These are phyloP conservation scores for Umimayanthus kanabou DNA, from an alignment of 92 coral and sea anemone genomes.

Conservation along the genomic window DNA sequence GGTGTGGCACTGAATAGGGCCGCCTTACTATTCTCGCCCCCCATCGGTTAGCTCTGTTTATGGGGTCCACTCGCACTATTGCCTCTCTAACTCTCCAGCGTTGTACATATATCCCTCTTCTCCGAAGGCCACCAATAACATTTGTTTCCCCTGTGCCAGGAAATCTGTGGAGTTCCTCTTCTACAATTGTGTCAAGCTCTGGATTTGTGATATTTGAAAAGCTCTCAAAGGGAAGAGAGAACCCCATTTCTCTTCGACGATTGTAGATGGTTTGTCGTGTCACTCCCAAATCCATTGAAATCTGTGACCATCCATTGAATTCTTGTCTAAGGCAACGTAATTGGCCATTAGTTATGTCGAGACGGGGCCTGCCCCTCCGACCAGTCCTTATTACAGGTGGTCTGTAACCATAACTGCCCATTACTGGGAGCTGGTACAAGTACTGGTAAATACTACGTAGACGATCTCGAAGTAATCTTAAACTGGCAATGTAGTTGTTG, in stretches of 20 bases:
- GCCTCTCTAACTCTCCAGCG: slow-evolving; percentile 60
- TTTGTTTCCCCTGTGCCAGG: slow-evolving; percentile 56
- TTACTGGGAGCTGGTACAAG: no score
- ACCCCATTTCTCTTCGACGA: slow-evolving; percentile 56
- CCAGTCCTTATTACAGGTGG: slow-evolving; percentile 25
- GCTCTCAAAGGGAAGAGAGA: slow-evolving; percentile 41
- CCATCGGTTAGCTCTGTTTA: slow-evolving; percentile 59
- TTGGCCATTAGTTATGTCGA: slow-evolving; percentile 37
- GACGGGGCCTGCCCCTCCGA: slow-evolving; percentile 57
- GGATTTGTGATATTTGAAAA: slow-evolving; percentile 9
- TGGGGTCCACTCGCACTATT: slow-evolving; percentile 52
- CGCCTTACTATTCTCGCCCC: slow-evolving; percentile 46
- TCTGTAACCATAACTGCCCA: slow-evolving; percentile 35
- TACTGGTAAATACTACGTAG: not conserved
- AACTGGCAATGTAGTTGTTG: not conserved
- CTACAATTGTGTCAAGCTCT: not conserved
- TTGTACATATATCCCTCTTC: slow-evolving; percentile 32
- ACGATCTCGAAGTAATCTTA: not conserved
- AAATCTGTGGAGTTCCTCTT: slow-evolving; percentile 21
- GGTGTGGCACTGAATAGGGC: slow-evolving; percentile 35
- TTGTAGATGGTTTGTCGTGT: slow-evolving; percentile 56
- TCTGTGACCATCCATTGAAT: slow-evolving; percentile 48
- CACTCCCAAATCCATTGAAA: slow-evolving; percentile 48
- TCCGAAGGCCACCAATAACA: slow-evolving; percentile 34
- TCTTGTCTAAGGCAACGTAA: slow-evolving; percentile 44